Evolutionary conservation across 2,113 vertebrate species (phyloP).

Genomic region (Corynorhinus townsendii): DNA sequence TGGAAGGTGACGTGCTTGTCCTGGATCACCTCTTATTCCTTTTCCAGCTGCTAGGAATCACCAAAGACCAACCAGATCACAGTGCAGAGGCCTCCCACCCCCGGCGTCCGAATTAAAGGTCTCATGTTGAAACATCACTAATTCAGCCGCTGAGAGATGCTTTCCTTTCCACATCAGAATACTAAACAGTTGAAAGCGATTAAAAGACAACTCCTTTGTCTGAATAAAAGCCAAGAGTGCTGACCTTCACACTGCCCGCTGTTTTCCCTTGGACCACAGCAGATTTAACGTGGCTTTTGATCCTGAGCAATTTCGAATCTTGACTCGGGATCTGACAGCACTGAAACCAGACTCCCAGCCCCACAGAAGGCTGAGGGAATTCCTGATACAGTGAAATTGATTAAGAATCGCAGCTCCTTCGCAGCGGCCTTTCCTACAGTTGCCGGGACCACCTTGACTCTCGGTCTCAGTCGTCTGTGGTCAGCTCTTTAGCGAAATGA

Average conservation of each 20-base stretch:
- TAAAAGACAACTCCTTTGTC: conserved; percentile 56
- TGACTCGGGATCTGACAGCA: conserved; percentile 37
- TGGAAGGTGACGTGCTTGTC: neutral
- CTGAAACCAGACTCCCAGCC: neutral
- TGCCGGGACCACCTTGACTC: neutral
- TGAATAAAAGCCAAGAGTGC: conserved; percentile 26
- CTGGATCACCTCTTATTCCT: neutral
- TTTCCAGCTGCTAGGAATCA: neutral
- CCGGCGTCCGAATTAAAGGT: neutral
- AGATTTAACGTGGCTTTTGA: conserved; percentile 50
- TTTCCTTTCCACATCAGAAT: conserved; percentile 21
- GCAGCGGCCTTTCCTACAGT: conserved; percentile 49
- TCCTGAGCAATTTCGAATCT: conserved; percentile 59
- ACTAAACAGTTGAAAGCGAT: conserved; percentile 54
- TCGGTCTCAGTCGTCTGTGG: neutral
- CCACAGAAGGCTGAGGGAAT: conserved; percentile 50
- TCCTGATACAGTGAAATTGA: conserved; percentile 44
- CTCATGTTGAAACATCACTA: conserved; percentile 26
- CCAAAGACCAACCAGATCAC: neutral
- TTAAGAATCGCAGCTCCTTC: conserved; percentile 50
- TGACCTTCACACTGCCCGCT: neutral
- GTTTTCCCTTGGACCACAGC: neutral
- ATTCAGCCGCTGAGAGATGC: neutral
- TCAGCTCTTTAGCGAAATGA: conserved; percentile 23
- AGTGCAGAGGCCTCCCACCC: neutral